Evolutionary conservation across 23 tunicate species (phyloP).

Genomic region (Botrylloides violaceus): DNA sequence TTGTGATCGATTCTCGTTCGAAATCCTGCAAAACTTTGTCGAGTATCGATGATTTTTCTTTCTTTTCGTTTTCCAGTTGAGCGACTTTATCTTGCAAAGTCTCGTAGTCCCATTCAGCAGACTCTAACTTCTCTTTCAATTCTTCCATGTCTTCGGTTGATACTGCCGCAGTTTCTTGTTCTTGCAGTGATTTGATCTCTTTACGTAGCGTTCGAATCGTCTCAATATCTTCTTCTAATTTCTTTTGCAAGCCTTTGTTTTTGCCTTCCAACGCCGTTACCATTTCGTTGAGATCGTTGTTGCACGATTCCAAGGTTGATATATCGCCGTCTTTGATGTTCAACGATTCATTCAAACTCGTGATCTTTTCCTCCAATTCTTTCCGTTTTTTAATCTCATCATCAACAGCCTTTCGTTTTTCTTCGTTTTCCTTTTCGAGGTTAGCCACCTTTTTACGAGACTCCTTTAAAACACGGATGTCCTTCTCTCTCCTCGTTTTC

Average conservation of each 20-base stretch:
- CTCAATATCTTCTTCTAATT: slow-evolving; percentile 36
- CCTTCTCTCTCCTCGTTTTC: slow-evolving; percentile 6
- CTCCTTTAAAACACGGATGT: slow-evolving; percentile 11
- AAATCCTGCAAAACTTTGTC: slow-evolving; percentile 47
- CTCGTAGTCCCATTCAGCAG: slow-evolving; percentile 21
- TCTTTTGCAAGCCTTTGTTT: slow-evolving; percentile 45
- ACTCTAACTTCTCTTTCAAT: slow-evolving; percentile 27
- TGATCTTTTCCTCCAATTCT: not conserved
- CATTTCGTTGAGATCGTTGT: slow-evolving; percentile 70
- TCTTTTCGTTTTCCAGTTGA: slow-evolving; percentile 45
- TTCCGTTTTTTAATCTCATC: slow-evolving; percentile 2
- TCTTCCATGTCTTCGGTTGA: slow-evolving; percentile 21
- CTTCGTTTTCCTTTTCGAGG: slow-evolving; percentile 4
- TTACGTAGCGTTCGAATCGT: slow-evolving; percentile 42
- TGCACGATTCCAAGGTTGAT: slow-evolving; percentile 53
- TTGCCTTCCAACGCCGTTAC: slow-evolving; percentile 57
- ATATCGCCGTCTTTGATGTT: slow-evolving; percentile 28
- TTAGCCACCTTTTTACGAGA: slow-evolving; percentile 1
- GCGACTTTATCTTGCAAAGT: slow-evolving; percentile 20
- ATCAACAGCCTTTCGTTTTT: not conserved
- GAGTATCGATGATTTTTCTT: slow-evolving; percentile 43
- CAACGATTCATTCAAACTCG: slow-evolving; percentile 7
- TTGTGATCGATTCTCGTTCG: slow-evolving; percentile 42
- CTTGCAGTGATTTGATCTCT: slow-evolving; percentile 29
- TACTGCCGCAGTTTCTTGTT: slow-evolving; percentile 6